phyloP scores from a whole-genome alignment of 2,113 vertebrate species.

The Alligator sinensis region DNA sequence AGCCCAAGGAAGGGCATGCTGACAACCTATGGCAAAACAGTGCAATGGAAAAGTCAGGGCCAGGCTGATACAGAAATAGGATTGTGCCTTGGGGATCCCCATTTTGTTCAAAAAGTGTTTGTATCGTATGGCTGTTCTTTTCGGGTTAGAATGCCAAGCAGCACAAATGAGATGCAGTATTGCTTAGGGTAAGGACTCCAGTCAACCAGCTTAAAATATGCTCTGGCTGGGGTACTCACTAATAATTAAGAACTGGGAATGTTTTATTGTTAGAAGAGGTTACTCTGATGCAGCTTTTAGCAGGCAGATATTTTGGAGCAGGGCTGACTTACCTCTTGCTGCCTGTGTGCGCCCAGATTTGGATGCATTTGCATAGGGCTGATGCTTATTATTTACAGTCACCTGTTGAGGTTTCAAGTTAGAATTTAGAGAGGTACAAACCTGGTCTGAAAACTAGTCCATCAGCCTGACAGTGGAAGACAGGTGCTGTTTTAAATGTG shows the following conservation, averaged over 20 bases:
- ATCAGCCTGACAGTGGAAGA: not conserved
- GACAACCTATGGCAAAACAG: too few species aligned
- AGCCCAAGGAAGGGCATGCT: too few species aligned
- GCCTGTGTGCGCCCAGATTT: not conserved
- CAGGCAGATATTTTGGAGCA: not conserved
- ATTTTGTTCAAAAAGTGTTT: not conserved
- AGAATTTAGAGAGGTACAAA: not conserved
- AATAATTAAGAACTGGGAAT: rapidly evolving
- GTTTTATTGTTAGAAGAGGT: rapidly evolving
- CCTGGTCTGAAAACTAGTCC: not conserved
- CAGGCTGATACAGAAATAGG: too few species aligned
- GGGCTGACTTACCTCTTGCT: not conserved
- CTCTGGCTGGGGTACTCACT: not conserved
- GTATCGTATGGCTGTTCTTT: not conserved
- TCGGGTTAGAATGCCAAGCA: not conserved
- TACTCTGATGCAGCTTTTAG: not conserved
- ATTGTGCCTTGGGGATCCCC: not conserved
- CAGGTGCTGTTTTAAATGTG: not conserved
- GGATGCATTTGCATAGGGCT: not conserved
- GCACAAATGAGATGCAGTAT: not conserved
- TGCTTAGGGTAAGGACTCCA: not conserved
- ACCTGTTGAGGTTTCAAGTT: not conserved
- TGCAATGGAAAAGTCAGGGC: too few species aligned
- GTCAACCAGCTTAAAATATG: rapidly evolving
- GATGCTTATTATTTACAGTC: not conserved